phyloP scores from a whole-genome alignment of 1,140 invertebrate species.

The Paramacrobiotus metropolitanus region DNA sequence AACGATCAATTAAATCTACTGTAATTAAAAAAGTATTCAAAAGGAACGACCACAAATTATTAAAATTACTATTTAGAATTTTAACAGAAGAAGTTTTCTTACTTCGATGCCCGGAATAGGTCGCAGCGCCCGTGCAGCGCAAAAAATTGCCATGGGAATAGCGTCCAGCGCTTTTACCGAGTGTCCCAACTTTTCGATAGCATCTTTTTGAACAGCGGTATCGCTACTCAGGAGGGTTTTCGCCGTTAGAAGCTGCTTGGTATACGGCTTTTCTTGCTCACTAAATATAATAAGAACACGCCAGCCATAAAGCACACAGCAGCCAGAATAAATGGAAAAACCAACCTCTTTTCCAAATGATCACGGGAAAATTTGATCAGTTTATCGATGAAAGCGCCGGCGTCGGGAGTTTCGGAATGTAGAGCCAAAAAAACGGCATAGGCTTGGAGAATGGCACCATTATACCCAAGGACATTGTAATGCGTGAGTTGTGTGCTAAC shows the following conservation, averaged over 20 bases:
- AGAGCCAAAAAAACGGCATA: constrained; percentile 1
- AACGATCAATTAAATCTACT: no score
- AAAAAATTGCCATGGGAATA: constrained; percentile 49
- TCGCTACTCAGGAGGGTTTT: constrained; percentile 24
- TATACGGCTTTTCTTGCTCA: constrained; percentile 22
- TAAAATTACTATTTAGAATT: no score
- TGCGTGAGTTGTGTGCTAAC: constrained; percentile 35
- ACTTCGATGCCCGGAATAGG: constrained; percentile 32
- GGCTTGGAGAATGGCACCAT: constrained; percentile 39
- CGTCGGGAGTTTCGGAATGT: neutral
- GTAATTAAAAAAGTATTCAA: no score
- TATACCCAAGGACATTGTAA: constrained; percentile 34
- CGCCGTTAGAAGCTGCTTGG: constrained; percentile 26
- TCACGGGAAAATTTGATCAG: constrained; percentile 6
- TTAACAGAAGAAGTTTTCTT: no score
- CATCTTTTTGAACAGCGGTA: constrained; percentile 22
- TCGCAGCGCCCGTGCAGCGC: constrained; percentile 36
- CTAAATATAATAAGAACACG: constrained; percentile 15
- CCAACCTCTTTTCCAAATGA: neutral
- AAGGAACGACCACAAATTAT: no score
- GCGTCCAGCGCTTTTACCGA: constrained; percentile 38
- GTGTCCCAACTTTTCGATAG: constrained; percentile 34
- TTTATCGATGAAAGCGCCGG: neutral
- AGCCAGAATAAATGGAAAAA: constrained; percentile 7
- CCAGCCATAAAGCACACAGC: constrained; percentile 7